These are phyloP conservation scores for Trachythela sp. DNA, from an alignment of 64 coral and sea anemone species.

Conservation along the genomic window DNA sequence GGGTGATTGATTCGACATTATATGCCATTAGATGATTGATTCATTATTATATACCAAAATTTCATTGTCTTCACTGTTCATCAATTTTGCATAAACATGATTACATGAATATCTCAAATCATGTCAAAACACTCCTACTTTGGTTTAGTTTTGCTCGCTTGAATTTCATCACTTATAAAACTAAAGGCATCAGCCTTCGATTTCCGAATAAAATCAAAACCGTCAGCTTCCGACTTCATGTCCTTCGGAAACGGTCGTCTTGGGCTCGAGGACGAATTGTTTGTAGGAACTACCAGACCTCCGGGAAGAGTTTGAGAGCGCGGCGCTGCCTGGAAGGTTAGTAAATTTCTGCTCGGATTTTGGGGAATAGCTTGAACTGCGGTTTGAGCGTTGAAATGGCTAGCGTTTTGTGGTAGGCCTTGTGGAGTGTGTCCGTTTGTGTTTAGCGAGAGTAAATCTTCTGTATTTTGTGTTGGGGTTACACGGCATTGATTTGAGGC, in stretches of 20 bases:
- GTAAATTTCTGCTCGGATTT: not conserved
- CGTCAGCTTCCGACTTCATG: slow-evolving; percentile 20
- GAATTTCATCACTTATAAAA: slow-evolving; percentile 62
- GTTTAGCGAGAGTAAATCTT: not conserved
- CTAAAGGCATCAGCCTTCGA: slow-evolving; percentile 56
- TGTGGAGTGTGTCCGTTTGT: not conserved
- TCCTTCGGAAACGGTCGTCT: slow-evolving; percentile 31
- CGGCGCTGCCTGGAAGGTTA: not conserved
- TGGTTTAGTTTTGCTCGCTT: slow-evolving; percentile 21
- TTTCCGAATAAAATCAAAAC: slow-evolving; percentile 51
- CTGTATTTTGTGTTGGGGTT: not conserved
- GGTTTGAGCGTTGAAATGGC: not conserved
- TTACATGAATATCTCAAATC: too few species aligned
- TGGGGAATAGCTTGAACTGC: too few species aligned
- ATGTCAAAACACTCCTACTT: not conserved
- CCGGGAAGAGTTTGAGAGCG: not conserved
- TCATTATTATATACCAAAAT: too few species aligned
- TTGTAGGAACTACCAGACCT: not conserved
- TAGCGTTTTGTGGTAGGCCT: not conserved
- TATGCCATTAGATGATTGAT: too few species aligned
- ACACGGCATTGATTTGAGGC: not conserved
- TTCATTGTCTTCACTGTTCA: too few species aligned
- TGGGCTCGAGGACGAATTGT: slow-evolving; percentile 5
- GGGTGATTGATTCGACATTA: too few species aligned
- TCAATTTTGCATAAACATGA: too few species aligned